Base-by-base conservation (phyloP, 2,888 invertebrate species). In the Microplitis deprimator region DNA sequence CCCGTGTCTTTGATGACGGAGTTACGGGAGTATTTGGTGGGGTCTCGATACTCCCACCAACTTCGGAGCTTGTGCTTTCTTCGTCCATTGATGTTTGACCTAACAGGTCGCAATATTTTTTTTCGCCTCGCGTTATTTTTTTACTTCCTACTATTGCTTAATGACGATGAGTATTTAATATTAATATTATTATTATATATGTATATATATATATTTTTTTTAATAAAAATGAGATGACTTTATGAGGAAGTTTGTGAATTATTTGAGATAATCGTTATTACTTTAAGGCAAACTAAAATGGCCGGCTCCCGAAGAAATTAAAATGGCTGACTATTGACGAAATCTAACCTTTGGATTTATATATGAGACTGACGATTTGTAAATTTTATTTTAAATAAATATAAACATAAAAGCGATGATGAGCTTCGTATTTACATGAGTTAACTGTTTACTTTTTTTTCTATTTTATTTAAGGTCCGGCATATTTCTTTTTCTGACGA, bases 51-150 rank as follows among this genome's bases (percentile, higher is more conserved):
- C 84, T 83, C 65, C 29, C 38, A 29, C 13, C 29, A 13, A 29
- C 84, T 82, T 87, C 88, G 84, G 87, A 83, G 85, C 88, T 89
- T 86, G 85, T 85, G 81, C 84, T 82, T 80, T 82, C 87, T 82
- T 85, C 88, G 83, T 90, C 89, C 89, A 90, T 80, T 86, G 89
- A 89, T 84, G 89, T 86, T 86, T 88, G 89, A 89, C 89, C 89
- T 89, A 89, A 87, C 88, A 72, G 89, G 86, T 88, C 88, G 89
- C 88, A 88, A 29, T 29, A 87, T 40, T 61, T 40, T 68, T 39
- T 65, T 59, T 64, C 64, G 61, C 69, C 69, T 68, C 73, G 39
- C 68, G 60, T 85, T 41, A 82, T 82, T 81, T 79, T 76, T 79
- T 81, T 65, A 77, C 17, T 76, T 77, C 80, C 82, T 81, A 83